Conservation (phyloP, 2,797 vertebrate species). For the Acanthornis magna region DNA sequence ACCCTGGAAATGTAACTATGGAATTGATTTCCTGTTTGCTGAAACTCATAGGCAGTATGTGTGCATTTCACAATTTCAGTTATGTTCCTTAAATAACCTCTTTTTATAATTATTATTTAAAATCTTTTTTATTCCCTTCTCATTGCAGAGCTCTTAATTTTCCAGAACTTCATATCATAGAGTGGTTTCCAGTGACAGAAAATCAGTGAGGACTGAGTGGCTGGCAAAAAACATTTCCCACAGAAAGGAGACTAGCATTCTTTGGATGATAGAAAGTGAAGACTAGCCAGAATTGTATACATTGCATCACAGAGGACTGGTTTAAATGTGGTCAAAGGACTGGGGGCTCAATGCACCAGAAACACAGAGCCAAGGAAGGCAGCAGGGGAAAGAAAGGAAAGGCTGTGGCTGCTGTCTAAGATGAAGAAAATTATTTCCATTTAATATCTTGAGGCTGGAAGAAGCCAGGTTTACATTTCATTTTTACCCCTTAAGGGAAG, state of each 20-base stretch:
- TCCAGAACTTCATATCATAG: neutral
- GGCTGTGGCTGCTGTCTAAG: neutral
- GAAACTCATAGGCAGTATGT: neutral
- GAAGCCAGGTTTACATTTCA: conserved; percentile 28
- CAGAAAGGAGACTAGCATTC: neutral
- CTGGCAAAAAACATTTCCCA: neutral
- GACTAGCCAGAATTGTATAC: neutral
- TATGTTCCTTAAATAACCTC: neutral
- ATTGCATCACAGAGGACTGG: neutral
- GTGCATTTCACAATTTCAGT: neutral
- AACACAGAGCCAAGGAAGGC: neutral
- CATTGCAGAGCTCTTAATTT: neutral
- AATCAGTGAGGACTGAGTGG: neutral
- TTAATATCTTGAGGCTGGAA: conserved; percentile 22
- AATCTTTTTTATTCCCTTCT: neutral
- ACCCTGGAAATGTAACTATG: conserved; percentile 39
- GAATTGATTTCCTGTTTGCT: conserved; percentile 38
- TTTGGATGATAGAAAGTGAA: neutral
- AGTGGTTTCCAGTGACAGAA: neutral
- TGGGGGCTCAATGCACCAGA: neutral
- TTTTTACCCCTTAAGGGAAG: conserved; percentile 53
- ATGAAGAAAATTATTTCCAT: neutral
- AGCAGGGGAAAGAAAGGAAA: neutral
- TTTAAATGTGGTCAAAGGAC: neutral
- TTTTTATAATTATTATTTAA: neutral